Evolutionary conservation across 1,140 invertebrate genomes (phyloP), one percentile per base, ranked within the genome.

Genomic region (Ectropis grisescens): DNA sequence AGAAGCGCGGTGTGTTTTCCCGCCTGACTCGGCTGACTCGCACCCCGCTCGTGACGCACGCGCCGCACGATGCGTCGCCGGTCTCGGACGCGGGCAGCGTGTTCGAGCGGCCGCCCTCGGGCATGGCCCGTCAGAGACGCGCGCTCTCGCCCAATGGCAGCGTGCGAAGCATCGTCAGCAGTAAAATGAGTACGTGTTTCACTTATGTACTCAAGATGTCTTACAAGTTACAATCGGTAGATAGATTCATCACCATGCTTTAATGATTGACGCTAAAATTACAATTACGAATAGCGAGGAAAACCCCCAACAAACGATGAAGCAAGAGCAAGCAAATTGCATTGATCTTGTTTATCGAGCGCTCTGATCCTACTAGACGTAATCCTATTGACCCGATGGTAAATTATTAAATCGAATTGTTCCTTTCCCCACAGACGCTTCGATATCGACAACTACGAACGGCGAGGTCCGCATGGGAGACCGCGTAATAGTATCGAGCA

Each of bases 1-100:
- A 94, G 4, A 95, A 95, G 56, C 89, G 91, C 16, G 97, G 97
- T 4, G 92, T 98, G 13, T 99, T 98, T 76, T 96, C 96, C 15
- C 87, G 95, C 1, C 84, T 97, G 12, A 94, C 92, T 13, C 89
- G 95, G 49, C 83, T 98, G n/a, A 94, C 93, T 4, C 85, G 90
- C 43, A 80, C 87, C 37, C 92, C 91, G 1, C 62, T 91, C 11
- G 32, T 67, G 13, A 52, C 61, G 13, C 70, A 82, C 49, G 64
- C 79, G 9, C 72, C 66, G 2, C 72, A 82, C 35, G 75, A 82
- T 47, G 68, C 67, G 9, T 80, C 76, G 24, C 79, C 82, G n/a
- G 55, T 62, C 10, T 72, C 68, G 13, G 79, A 80, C 27, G 70
- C 57, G 26, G 68, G 66, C 32, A 80, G 72, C 44, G 71, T 78